Evolutionary conservation across 2,797 vertebrate species (phyloP).

Genomic region (Discoglossus pictus): DNA sequence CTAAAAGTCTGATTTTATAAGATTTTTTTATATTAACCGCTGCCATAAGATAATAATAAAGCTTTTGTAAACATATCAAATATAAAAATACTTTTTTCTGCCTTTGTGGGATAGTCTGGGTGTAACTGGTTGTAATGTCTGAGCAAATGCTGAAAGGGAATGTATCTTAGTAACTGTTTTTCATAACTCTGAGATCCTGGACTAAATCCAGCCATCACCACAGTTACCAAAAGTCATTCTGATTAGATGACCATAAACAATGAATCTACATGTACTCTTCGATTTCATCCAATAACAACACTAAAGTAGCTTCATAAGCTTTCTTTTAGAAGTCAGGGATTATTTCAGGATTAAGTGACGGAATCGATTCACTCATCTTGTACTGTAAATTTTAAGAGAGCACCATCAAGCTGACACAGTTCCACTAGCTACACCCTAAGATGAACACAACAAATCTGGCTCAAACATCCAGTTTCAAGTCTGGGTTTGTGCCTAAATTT

Average conservation of each 20-base stretch:
- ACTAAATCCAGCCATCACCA: constrained; percentile 28
- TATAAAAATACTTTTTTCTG: background rate
- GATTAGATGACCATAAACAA: constrained; percentile 41
- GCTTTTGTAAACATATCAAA: too few species aligned
- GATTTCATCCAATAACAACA: constrained; percentile 26
- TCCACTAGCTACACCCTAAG: constrained; percentile 8
- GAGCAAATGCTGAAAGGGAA: constrained; percentile 19
- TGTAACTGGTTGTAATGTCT: constrained; percentile 18
- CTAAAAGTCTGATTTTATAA: too few species aligned
- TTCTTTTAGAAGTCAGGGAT: constrained; percentile 35
- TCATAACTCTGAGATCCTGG: constrained; percentile 40
- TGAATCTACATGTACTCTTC: constrained; percentile 19
- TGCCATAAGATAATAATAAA: too few species aligned
- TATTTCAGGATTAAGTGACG: constrained; percentile 31
- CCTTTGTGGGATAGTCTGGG: constrained; percentile 21
- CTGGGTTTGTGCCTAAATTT: constrained; percentile 19
- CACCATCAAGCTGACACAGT: constrained; percentile 20
- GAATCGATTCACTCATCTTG: constrained; percentile 27
- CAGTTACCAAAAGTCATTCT: constrained; percentile 35
- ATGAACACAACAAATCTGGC: constrained; percentile 15
- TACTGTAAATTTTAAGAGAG: constrained; percentile 28
- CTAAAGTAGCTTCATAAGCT: constrained; percentile 12
- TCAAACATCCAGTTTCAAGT: background rate
- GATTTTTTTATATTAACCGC: too few species aligned
- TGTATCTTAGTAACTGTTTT: constrained; percentile 40